Conservation (phyloP, 2,113 vertebrate species). For the Morone chrysops region DNA sequence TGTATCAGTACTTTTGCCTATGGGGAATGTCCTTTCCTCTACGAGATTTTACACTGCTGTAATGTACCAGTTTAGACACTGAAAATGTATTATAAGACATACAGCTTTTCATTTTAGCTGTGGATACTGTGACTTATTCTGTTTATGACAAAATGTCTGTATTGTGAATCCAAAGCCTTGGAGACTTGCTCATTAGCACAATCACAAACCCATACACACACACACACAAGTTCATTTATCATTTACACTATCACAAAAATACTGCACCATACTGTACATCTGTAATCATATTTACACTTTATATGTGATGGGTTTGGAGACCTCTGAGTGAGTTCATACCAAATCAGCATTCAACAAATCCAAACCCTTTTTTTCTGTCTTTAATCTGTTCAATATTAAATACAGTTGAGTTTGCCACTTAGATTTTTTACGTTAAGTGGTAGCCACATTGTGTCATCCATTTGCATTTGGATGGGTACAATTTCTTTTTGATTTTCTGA, state of each 20-base stretch:
- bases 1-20: constrained; percentile 69
- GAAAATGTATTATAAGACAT: constrained; percentile 8
- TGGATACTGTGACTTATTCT: not conserved
- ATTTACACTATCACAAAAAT: not conserved
- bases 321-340: too few relatives aligned
- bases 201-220: too few relatives aligned
- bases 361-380: too few relatives aligned
- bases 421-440: not conserved
- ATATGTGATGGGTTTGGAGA: too few relatives aligned
- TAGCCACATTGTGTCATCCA: not conserved
- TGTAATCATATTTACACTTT: not conserved
- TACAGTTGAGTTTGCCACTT: not conserved
- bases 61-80: constrained; percentile 10
- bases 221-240: not conserved
- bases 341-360: too few relatives aligned
- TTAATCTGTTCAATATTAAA: not conserved
- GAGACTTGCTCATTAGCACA: not conserved
- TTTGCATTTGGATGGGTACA: not conserved
- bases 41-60: constrained; percentile 25
- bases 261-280: not conserved
- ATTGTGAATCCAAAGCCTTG: not conserved
- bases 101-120: not conserved
- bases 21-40: not conserved
- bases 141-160: constrained; percentile 13
- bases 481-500: not conserved